Conservation (phyloP, 1,140 invertebrate genomes). For the Diorhabda sublineata region DNA sequence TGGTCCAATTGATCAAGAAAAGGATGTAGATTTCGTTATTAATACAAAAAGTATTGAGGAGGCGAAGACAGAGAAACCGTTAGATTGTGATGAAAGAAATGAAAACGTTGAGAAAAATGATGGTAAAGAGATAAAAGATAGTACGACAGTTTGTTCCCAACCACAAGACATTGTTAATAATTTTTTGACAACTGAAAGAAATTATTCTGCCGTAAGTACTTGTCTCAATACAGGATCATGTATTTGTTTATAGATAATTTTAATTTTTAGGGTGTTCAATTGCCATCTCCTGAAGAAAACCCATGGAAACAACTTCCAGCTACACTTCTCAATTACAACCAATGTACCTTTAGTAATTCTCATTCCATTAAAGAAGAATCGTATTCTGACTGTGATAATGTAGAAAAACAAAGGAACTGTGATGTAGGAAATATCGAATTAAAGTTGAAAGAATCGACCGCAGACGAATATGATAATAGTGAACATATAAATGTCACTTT, state of each 20-base stretch:
- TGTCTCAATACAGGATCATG: background rate
- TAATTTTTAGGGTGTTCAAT: constrained; percentile 29
- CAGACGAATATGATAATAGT: constrained; percentile 10
- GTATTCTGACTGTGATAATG: background rate
- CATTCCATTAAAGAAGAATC: background rate
- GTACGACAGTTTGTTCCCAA: background rate
- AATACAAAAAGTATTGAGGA: background rate
- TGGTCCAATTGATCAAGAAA: constrained; percentile 13
- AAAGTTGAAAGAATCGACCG: background rate
- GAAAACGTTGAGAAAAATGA: constrained; percentile 19
- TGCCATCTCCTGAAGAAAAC: constrained; percentile 44
- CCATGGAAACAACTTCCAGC: constrained; percentile 43
- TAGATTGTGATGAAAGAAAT: background rate
- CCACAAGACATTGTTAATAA: background rate
- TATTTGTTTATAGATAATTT: background rate
- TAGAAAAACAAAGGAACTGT: background rate
- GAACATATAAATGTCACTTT: background rate
- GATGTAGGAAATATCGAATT: background rate
- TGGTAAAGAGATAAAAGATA: constrained; percentile 6
- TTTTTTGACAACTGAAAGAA: background rate
- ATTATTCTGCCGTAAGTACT: background rate
- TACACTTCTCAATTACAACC: constrained; percentile 34
- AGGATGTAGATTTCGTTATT: constrained; percentile 9
- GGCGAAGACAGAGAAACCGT: background rate
- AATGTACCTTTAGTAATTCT: constrained; percentile 10